Evolutionary conservation across 2,113 vertebrate genomes (phyloP), one percentile per base, ranked within the genome.

Genomic region (Microcebus murinus): DNA sequence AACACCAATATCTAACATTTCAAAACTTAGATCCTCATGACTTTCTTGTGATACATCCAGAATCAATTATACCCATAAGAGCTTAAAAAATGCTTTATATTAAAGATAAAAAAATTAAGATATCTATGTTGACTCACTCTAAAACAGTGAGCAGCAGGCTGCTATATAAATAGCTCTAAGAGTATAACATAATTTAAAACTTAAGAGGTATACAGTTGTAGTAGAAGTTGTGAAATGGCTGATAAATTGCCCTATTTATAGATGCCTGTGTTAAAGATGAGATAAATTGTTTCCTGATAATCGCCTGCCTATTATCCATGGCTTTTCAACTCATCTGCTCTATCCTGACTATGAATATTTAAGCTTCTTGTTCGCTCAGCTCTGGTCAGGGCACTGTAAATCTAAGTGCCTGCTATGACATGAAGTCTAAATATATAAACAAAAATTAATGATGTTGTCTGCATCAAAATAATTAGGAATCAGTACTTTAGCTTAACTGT

Each of bases 131-230:
- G 94, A 89, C 61, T 94, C 77, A 91, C 39, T 87, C 65, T 67
- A 45, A 90, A 94, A 76, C 10, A 94, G 31, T 45, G 21, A 77
- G 84, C 36, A 96, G n/a, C 91, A 96, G 27, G 74, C 42, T 90
- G 74, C 59, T 13, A 36, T 63, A 95, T 87, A 96, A 98, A 93
- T 13, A 97, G 52, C 25, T 94, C 93, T 97, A 96, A 86, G 1
- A 97, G 67, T 31, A 97, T 84, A 98, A 98, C 12, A 6, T 29
- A 36, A 59, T 91, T 92, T 94, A 94, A 95, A 97, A 96, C 11
- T 23, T 82, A 95, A 93, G 57, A 92, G 6, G 6, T 61, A 91
- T 45, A 84, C 11, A 65, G 20, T 70, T 91, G 10, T 88, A 85
- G 71, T 8, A 70, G 52, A 94, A 87, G n/a, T 87, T 85, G 39